Evolutionary conservation across 2,113 vertebrate species (phyloP), one percentile per base, ranked within the genome.

Genomic region (Fregata magnificens): DNA sequence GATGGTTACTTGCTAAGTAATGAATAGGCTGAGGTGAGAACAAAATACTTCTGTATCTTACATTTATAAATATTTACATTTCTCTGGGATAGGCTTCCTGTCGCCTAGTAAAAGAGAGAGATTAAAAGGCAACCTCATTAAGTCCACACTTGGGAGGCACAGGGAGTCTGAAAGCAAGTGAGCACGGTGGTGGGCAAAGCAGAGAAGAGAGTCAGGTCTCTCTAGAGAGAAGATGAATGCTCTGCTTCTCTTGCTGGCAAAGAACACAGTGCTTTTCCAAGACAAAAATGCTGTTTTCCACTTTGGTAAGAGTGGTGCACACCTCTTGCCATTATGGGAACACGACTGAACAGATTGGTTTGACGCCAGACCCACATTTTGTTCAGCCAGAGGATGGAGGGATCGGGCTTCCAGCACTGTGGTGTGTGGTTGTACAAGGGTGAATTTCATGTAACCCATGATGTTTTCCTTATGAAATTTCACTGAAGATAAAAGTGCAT

Each of bases 321-420:
- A 34, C 6, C 24, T 69, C 44, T 52, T 78, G 36, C 47, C 16
- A 6, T 56, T 58, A 53, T 2, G 6, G 21, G 47, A 76, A 45
- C 29, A 77, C 45, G 40, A 20, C 16, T 20, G 9, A 32, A 31
- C 6, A 47, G 40, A 8, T 69, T 63, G 2, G 3, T 76, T 86
- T 91, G 62, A 80, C 28, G 45, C 19, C 40, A 90, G 36, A 44
- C 13, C 28, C 26, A 32, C 34, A 18, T 59, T 81, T 82, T 56
- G 24, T 82, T 85, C 71, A 86, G 77, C n/a, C 26, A 16, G 24
- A 93, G 42, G 25, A 69, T 19, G 9, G 76, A 89, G 47, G 22
- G 22, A 47, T 10, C 0, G 1, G n/a, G 22, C 31, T 61, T 81
- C 40, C 34, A 49, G 36, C 34, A 18, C 28, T 0, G 0, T 14